These are phyloP conservation scores for Schizaphis graminum DNA, from an alignment of 2,888 invertebrate species.

Conservation along the genomic window DNA sequence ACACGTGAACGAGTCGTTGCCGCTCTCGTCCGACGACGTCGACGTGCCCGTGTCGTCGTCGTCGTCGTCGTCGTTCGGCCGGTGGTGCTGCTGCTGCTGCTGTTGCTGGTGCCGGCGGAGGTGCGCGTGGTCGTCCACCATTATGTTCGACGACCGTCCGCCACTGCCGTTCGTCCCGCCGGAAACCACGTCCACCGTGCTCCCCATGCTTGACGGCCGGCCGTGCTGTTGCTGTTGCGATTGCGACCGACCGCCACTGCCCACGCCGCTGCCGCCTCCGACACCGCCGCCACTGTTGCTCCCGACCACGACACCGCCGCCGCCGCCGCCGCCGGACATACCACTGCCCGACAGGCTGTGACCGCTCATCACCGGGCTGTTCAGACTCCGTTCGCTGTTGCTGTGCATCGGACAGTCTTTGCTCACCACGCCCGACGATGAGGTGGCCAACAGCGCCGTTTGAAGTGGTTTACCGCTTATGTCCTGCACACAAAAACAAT, in stretches of 20 bases:
- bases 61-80: constrained; percentile 65
- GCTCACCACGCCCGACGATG: constrained; percentile 89
- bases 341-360: constrained; percentile 86
- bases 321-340: constrained; percentile 79
- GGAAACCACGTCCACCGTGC: constrained; percentile 93
- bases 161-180: constrained; percentile 77
- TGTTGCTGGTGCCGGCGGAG: constrained; percentile 79
- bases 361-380: constrained; percentile 93
- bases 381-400: constrained; percentile 91
- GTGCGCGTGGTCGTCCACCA: constrained; percentile 76
- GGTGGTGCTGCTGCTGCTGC: constrained; percentile 80
- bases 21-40: constrained; percentile 91
- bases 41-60: constrained; percentile 76
- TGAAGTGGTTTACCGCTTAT: constrained; percentile 94
- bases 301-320: constrained; percentile 70
- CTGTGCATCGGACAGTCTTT: constrained; percentile 87
- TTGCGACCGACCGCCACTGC: constrained; percentile 57
- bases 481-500: constrained; percentile 75
- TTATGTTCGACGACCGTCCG: constrained; percentile 66
- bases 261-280: constrained; percentile 72
- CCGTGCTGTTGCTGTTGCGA: constrained; percentile 70
- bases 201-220: constrained; percentile 88
- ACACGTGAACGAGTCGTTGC: constrained; percentile 97
- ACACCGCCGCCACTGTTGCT: not conserved
- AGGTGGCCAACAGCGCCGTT: constrained; percentile 89